A percentile compares a stretch with the other conserved stretches of the same genome.
These are phyloP conservation scores for Melipona beecheii DNA, from an alignment of 2,888 invertebrate species.

Conservation along the genomic window DNA sequence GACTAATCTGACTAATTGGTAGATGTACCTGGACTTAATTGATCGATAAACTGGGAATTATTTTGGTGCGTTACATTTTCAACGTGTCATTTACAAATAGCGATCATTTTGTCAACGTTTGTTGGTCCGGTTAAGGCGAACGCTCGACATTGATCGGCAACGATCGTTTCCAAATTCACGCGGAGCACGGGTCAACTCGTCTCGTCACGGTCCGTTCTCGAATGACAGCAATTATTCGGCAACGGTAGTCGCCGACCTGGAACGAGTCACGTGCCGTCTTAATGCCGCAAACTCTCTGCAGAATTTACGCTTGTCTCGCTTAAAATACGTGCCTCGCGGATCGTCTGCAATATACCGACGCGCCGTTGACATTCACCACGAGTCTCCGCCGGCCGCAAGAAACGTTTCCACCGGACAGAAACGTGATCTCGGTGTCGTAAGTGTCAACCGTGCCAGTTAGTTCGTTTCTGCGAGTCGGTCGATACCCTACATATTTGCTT, in stretches of 20 bases:
- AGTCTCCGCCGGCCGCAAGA: background rate
- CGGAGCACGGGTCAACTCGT: background rate
- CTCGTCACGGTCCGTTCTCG: background rate
- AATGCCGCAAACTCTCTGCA: conserved; percentile 32
- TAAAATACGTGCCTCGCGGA: conserved; percentile 31
- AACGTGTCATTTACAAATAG: background rate
- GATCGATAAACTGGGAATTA: background rate
- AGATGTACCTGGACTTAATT: background rate
- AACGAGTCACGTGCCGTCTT: conserved; percentile 35
- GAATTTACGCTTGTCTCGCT: conserved; percentile 11
- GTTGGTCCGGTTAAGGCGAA: no score
- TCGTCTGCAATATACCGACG: background rate
- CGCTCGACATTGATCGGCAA: no score
- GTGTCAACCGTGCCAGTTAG: background rate
- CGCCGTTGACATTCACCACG: conserved; percentile 19
- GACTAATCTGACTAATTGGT: no score
- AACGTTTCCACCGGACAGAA: background rate
- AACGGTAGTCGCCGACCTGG: background rate
- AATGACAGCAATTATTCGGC: conserved; percentile 49
- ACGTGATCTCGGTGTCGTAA: conserved; percentile 14
- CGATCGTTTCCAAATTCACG: background rate
- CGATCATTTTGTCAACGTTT: background rate
- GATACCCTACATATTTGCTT: background rate
- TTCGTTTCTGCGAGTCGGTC: background rate
- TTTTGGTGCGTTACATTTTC: background rate